These are phyloP conservation scores for Aphelocoma coerulescens DNA, from an alignment of 2,113 vertebrate genomes.

Conservation along the genomic window DNA sequence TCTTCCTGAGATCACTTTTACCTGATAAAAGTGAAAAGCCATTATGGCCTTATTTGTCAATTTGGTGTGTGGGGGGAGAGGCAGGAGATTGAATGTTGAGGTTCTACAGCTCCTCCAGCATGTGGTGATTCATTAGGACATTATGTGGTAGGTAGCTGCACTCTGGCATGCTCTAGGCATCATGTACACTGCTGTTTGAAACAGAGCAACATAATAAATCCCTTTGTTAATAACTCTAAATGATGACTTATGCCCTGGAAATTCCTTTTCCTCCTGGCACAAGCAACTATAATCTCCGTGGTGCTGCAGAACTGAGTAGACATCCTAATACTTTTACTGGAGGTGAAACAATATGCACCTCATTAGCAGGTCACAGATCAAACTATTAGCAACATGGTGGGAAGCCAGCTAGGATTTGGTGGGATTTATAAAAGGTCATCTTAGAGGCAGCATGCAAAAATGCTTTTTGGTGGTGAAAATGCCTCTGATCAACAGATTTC, in stretches of 20 bases:
- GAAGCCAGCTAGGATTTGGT: slow-evolving; percentile 43
- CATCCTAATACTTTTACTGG: slow-evolving; percentile 36
- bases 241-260: slow-evolving; percentile 61
- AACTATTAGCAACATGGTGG: slow-evolving; percentile 8
- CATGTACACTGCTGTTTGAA: neutral
- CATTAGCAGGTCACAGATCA: slow-evolving; percentile 53
- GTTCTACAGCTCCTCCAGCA: slow-evolving; percentile 34
- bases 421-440: slow-evolving; percentile 39
- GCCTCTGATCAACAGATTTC: neutral
- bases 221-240: slow-evolving; percentile 58
- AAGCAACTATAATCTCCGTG: neutral
- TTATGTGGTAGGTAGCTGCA: slow-evolving; percentile 39
- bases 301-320: neutral
- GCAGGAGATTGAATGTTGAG: neutral
- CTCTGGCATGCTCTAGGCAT: slow-evolving; percentile 20
- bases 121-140: slow-evolving; percentile 52
- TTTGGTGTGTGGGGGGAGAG: neutral
- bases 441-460: neutral
- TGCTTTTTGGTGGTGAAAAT: neutral
- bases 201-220: slow-evolving; percentile 48
- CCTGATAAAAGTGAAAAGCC: slow-evolving; percentile 38
- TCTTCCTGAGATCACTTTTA: slow-evolving; percentile 55
- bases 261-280: slow-evolving; percentile 40
- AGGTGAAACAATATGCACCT: slow-evolving; percentile 23
- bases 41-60: slow-evolving; percentile 57